These are phyloP conservation scores for Rotaria socialis DNA, from an alignment of 2,888 invertebrate species.

Conservation along the genomic window DNA sequence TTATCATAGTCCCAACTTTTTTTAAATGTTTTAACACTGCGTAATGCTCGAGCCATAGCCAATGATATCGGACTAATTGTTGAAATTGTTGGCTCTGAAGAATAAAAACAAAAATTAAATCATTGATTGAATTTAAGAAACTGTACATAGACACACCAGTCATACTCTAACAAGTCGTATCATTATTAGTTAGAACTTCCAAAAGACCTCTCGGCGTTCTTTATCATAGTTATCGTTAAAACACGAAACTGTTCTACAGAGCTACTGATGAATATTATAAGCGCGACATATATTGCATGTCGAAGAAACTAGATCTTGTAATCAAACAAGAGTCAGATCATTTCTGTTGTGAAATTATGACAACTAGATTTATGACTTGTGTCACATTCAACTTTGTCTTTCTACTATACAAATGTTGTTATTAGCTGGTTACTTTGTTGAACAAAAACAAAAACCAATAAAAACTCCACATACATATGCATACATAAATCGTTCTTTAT, in stretches of 20 bases:
- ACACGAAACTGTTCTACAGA: not conserved
- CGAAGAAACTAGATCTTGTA: not conserved
- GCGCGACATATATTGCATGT: not conserved
- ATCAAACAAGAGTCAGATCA: not conserved
- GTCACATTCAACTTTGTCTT: not conserved
- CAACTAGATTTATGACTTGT: not conserved
- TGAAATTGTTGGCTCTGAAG: constrained; percentile 1
- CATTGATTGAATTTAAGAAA: not conserved
- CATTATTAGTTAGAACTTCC: not conserved
- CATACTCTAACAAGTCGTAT: not conserved
- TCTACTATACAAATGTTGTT: not conserved
- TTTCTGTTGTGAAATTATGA: not conserved
- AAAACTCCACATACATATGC: not conserved
- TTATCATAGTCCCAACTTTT: constrained; percentile 46
- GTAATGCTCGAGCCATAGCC: constrained; percentile 37
- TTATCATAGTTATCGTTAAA: not conserved
- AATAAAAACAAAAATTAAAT: not conserved
- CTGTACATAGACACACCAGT: not conserved
- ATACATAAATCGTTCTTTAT: not conserved
- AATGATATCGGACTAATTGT: constrained; percentile 29
- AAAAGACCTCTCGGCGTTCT: not conserved
- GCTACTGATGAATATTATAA: not conserved
- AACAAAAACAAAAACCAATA: not conserved
- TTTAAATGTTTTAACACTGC: constrained; percentile 39
- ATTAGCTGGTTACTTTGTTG: not conserved